Base-by-base conservation (phyloP, 2,797 vertebrate species). In the Coregonus suidteri region DNA sequence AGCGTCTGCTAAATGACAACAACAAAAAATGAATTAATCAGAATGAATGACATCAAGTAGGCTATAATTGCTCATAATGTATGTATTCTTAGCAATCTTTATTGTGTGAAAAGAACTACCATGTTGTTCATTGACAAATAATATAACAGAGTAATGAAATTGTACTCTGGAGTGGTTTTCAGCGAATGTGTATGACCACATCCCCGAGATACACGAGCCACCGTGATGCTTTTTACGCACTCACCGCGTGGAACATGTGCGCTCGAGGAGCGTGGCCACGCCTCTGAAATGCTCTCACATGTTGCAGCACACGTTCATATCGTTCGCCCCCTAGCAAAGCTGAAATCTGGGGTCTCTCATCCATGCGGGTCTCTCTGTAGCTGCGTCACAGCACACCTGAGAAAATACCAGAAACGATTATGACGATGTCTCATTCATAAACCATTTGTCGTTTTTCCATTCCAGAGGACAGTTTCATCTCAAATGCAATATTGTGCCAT, bases 231-330 rank as follows among this genome's bases (percentile, higher is more conserved):
- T 66, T 25, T 25, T 30, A 3, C n/a, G 18, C 76, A 56, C 52
- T 75, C 73, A 65, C 59, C 51, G 71, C 73, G 66, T 73, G 65
- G 80, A 75, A 84, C 86, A 85, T 82, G 87, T 87, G 85, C 85
- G 84, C 35, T 53, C 31, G 35, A 20, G 74, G 16, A 20, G 56
- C 71, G 64, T 68, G 70, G 54, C 82, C 86, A 81, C 85, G 75
- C 84, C 82, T 35, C 79, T 76, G 68, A 5, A 76, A 30, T n/a
- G 4, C 1, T 52, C 54, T 85, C 85, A 88, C 88, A 79, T 89
- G 86, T 85, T 25, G 16, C 74, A 68, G 62, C 87, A 84, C 85
- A 87, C 85, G 77, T 72, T 70, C 68, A 47, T 70, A 16, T 18
- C 6, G 18, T n/a, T 41, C 16, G 6, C 18, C 16, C 31, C 68